phyloP scores from a whole-genome alignment of 2,113 vertebrate species.

The Istiophorus platypterus region DNA sequence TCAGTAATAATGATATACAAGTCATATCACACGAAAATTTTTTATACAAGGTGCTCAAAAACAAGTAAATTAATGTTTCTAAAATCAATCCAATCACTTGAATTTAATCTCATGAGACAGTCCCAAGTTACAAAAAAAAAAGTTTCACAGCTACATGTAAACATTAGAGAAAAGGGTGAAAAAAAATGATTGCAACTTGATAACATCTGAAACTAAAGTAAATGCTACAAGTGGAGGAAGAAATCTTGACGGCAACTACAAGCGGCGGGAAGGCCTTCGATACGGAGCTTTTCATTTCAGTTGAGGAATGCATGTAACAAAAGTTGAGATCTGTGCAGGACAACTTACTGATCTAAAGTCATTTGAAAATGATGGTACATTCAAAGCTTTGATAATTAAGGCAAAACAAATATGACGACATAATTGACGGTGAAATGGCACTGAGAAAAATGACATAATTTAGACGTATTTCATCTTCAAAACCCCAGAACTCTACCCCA shows the following conservation, averaged over 20 bases:
- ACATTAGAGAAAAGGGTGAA: constrained; percentile 39
- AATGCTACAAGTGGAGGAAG: constrained; percentile 3
- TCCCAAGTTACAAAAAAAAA: constrained; percentile 7
- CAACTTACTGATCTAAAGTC: neutral
- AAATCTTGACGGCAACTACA: constrained; percentile 27
- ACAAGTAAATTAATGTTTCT: constrained; percentile 20
- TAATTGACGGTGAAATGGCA: constrained; percentile 10
- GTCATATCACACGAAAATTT: constrained; percentile 9
- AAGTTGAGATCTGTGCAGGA: neutral
- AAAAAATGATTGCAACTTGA: neutral
- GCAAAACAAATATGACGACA: constrained; percentile 49
- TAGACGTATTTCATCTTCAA: constrained; percentile 1
- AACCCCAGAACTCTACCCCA: neutral
- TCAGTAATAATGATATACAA: constrained; percentile 27
- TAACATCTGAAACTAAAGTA: neutral
- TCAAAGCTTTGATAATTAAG: constrained; percentile 74
- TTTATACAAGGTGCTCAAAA: constrained; percentile 40
- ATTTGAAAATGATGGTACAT: constrained; percentile 50
- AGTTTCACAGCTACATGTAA: constrained; percentile 54
- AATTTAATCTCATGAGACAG: constrained; percentile 45
- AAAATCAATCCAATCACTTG: constrained; percentile 41
- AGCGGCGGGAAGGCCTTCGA: constrained; percentile 26
- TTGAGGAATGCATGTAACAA: constrained; percentile 30
- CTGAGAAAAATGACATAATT: constrained; percentile 26
- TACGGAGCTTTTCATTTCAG: neutral